Evolutionary conservation across 2,113 vertebrate genomes (phyloP).

Genomic region (Calidris pygmaea): DNA sequence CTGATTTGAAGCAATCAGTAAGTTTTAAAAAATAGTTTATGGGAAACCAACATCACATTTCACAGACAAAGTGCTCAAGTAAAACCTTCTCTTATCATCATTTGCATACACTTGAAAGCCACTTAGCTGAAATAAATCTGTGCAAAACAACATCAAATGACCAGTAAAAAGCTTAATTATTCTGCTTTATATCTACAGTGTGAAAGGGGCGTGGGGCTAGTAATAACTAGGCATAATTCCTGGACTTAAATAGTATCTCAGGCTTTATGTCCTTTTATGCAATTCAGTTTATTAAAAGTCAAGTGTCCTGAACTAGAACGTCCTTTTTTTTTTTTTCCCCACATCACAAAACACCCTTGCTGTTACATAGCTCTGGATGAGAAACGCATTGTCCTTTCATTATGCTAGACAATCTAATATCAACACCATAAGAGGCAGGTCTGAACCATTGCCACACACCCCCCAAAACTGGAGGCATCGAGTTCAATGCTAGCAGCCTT

Average conservation of each 20-base stretch:
- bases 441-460: fast-evolving
- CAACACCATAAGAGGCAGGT: fast-evolving
- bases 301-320: neutral
- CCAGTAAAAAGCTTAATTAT: constrained; percentile 46
- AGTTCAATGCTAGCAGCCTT: neutral
- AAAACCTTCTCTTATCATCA: constrained; percentile 18
- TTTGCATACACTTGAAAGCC: constrained; percentile 11
- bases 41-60: constrained; percentile 12
- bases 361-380: neutral
- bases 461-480: neutral
- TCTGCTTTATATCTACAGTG: neutral
- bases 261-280: neutral
- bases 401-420: fast-evolving
- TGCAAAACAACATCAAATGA: constrained; percentile 47
- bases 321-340: neutral
- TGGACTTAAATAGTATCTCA: neutral
- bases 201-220: neutral
- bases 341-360: neutral
- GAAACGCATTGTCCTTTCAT: neutral
- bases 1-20: constrained; percentile 16
- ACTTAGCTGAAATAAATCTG: constrained; percentile 41
- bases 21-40: neutral
- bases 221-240: neutral
- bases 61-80: neutral
- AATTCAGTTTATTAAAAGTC: neutral